Evolutionary conservation across 2,888 invertebrate genomes (phyloP), one percentile per base, ranked within the genome.

Genomic region (Chironomus riparius): DNA sequence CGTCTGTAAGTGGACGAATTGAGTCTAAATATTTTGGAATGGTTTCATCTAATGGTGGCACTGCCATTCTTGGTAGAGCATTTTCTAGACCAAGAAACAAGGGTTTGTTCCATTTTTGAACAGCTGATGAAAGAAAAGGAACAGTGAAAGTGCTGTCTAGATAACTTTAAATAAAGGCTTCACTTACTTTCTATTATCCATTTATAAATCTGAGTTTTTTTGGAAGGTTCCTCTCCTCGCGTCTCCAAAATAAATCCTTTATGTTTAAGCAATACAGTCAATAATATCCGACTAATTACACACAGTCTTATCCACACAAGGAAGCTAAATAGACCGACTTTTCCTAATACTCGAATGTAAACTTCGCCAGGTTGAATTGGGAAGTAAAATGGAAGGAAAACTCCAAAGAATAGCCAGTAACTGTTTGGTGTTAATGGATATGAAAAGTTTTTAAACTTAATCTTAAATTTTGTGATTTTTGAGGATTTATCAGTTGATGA

Each of bases 191-290:
- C 24, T 18, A 97, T 92, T n/a, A 91, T 82, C 73, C 87, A 81
- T 15, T 91, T 85, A 96, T 97, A 99, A 0, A 94, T 78, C 84
- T 89, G 91, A 0, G 97, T 96, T 24, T 47, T 68, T 15, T 7
- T 10, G 12, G 56, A 68, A 0, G 92, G 86, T 79, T 83, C 88
- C 47, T 89, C 86, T 10, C 90, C 93, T 79, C 95, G 87, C 7
- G 92, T 89, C 84, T 98, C 98, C 84, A 96, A 98, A 94, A 99
- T 97, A 98, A 98, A 99, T 78, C 97, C 97, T 87, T 97, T 97
- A 87, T 99, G 99, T 86, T 94, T 92, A 76, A 98, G 90, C 76
- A 99, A 87, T 69, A 93, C 80, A 85, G 96, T 97, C 76, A 98
- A 24, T 24, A 65, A 65, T 12, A 65, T 13, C 21, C 65, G 21